Evolutionary conservation across 2,797 vertebrate species (phyloP), one percentile per base, ranked within the genome.

Genomic region (Kryptolebias ocellatus): DNA sequence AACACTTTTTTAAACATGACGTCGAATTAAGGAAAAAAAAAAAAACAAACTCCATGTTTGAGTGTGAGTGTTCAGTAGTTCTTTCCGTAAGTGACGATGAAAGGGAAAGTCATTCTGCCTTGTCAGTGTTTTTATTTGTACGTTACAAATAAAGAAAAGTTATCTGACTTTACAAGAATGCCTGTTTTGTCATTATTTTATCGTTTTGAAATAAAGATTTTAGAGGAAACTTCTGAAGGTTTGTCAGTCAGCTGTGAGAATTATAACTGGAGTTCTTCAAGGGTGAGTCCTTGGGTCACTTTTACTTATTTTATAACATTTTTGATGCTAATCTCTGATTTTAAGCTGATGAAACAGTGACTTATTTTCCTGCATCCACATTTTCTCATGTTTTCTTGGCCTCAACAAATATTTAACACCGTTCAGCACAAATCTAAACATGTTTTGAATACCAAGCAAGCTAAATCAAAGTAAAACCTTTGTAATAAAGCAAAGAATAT

Each of bases 101-200:
- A 93, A 93, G 87, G 90, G 91, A 93, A 91, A 89, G 84, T 92
- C 90, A 88, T 93, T 92, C 88, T 91, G 92, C 92, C 93, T 94
- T 93, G 88, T 91, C 80, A 91, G 90, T 92, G 90, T 95, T 95
- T 37, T 94, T 92, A 88, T 95, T 95, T 95, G 93, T 95, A 93
- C 82, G 92, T 94, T 93, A 92, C 92, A 93, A 95, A 95, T 95
- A 95, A 96, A 95, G 84, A 85, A 93, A 92, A 92, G 83, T 95
- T 93, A 91, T 92, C 94, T 93, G 90, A 93, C 87, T 93, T 92
- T 87, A 89, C 80, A 70, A 77, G 14, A 54, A 46, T 52, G 60
- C 47, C 5, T 2, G 5, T 4, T 24, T 63, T 27, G 4, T 45
- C 49, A 24, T 24, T 24, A 24, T 2, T 45, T 52, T 56, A 7